phyloP scores from a whole-genome alignment of 2,888 invertebrate genomes.

The Druceiella hillmani region DNA sequence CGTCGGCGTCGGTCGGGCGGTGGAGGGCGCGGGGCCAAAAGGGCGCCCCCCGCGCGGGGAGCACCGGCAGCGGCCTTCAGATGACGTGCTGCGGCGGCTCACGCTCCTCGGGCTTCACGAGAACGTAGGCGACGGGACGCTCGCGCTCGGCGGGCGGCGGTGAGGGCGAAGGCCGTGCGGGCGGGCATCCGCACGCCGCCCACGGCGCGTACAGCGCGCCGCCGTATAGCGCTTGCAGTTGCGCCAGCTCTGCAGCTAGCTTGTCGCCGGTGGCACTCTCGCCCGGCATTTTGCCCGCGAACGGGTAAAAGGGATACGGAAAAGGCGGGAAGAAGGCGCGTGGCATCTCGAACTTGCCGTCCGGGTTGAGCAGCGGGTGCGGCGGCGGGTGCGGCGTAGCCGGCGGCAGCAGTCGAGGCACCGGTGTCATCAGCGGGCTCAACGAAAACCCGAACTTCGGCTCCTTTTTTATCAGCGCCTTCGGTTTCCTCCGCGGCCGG shows the following conservation, averaged over 20 bases:
- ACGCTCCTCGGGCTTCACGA: slow-evolving; percentile 56
- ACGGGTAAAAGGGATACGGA: slow-evolving; percentile 66
- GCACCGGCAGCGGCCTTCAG: slow-evolving; percentile 82
- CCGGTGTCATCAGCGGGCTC: slow-evolving; percentile 57
- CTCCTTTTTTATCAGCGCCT: slow-evolving; percentile 76
- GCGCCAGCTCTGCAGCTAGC: slow-evolving; percentile 64
- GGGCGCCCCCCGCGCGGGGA: slow-evolving; percentile 57
- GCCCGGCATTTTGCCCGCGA: slow-evolving; percentile 51
- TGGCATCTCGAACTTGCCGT: slow-evolving; percentile 60
- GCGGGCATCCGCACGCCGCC: slow-evolving; percentile 45
- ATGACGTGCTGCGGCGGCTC: slow-evolving; percentile 64
- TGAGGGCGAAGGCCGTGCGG: slow-evolving; percentile 27
- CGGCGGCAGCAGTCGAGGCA: slow-evolving; percentile 44
- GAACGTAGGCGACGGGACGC: slow-evolving; percentile 57
- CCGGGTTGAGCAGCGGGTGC: slow-evolving; percentile 45
- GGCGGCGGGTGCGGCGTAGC: slow-evolving; percentile 43
- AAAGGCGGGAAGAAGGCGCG: slow-evolving; percentile 65
- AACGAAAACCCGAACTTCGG: slow-evolving; percentile 68
- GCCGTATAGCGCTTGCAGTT: slow-evolving; percentile 53
- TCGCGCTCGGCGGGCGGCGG: slow-evolving; percentile 34
- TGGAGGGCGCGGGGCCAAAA: slow-evolving; percentile 34
- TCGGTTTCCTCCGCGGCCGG: slow-evolving; percentile 81
- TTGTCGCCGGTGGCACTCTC: slow-evolving; percentile 33
- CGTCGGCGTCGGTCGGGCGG: slow-evolving; percentile 33
- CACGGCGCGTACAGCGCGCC: slow-evolving; percentile 43